Percentiles rank a stretch among this genome's conserved stretches.
These are phyloP conservation scores for Scomber scombrus DNA, from an alignment of 2,113 vertebrate genomes.

Conservation along the genomic window DNA sequence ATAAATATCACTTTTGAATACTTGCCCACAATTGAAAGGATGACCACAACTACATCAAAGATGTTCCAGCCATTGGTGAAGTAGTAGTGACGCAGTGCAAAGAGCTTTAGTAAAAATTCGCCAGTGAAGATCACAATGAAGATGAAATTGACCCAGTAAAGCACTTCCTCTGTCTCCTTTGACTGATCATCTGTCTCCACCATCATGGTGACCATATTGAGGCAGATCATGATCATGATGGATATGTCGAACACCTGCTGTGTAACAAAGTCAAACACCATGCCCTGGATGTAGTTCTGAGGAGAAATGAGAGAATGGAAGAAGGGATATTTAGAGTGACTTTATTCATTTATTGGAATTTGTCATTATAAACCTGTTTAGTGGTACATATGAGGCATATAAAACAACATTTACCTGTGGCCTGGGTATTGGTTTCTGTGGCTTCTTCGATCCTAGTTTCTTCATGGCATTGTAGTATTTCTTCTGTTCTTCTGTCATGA, in stretches of 20 bases:
- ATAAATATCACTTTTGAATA: constrained; percentile 53
- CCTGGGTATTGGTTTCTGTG: constrained; percentile 97
- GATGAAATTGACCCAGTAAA: constrained; percentile 98
- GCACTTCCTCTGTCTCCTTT: constrained; percentile 91
- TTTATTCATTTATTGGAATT: background rate
- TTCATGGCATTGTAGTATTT: constrained; percentile 99
- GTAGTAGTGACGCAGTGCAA: constrained; percentile 96
- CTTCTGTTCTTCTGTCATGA: constrained; percentile 99
- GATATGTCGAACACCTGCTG: constrained; percentile 98
- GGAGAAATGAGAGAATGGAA: constrained; percentile 6
- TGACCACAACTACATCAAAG: constrained; percentile 98
- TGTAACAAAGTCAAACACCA: constrained; percentile 97
- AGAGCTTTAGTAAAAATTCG: constrained; percentile 97
- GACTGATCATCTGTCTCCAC: constrained; percentile 97
- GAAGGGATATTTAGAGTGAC: background rate
- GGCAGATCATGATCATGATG: constrained; percentile 99
- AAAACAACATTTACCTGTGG: constrained; percentile 86
- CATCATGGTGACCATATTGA: constrained; percentile 99
- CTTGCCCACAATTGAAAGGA: constrained; percentile 98
- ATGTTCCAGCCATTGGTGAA: constrained; percentile 99
- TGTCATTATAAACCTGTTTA: background rate
- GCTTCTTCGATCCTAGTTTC: constrained; percentile 98
- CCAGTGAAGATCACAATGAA: constrained; percentile 97
- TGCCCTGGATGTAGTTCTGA: constrained; percentile 95
- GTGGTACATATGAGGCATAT: background rate